Conservation (phyloP, 1,140 invertebrate genomes). For the Bilobella aurantiaca region DNA sequence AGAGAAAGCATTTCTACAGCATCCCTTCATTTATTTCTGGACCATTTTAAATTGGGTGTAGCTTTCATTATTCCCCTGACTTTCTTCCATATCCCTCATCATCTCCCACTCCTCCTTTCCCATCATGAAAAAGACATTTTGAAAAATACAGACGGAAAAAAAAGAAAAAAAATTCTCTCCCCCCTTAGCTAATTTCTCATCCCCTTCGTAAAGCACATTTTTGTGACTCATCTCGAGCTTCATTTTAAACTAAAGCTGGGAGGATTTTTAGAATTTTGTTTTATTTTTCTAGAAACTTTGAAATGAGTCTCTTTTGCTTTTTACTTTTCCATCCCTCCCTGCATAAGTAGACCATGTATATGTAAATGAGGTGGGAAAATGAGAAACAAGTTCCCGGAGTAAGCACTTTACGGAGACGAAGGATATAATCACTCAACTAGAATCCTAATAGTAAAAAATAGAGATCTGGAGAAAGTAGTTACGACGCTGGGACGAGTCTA, state of each 20-base stretch:
- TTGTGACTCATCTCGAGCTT: neutral
- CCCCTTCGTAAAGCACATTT: neutral
- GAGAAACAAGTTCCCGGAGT: slow-evolving; percentile 19
- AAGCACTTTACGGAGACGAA: no score
- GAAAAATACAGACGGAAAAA: neutral
- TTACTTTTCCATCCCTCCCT: neutral
- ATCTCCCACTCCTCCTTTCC: neutral
- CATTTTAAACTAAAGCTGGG: no score
- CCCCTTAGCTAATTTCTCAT: neutral
- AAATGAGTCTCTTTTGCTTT: neutral
- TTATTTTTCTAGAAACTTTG: neutral
- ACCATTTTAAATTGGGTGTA: neutral
- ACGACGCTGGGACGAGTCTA: slow-evolving; percentile 15
- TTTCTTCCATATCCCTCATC: neutral
- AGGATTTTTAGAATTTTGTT: no score
- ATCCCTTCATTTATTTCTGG: neutral
- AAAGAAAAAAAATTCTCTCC: neutral
- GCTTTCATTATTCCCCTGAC: neutral
- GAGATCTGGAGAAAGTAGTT: neutral
- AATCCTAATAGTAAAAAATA: neutral
- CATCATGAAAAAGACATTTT: neutral
- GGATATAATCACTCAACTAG: slow-evolving; percentile 10
- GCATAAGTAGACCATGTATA: slow-evolving; percentile 16
- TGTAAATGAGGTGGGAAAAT: slow-evolving; percentile 26
- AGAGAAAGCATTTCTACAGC: neutral